A percentile compares a stretch with the other conserved stretches of the same genome.
phyloP scores from a whole-genome alignment of 2,113 vertebrate species.

The Heptranchias perlo region DNA sequence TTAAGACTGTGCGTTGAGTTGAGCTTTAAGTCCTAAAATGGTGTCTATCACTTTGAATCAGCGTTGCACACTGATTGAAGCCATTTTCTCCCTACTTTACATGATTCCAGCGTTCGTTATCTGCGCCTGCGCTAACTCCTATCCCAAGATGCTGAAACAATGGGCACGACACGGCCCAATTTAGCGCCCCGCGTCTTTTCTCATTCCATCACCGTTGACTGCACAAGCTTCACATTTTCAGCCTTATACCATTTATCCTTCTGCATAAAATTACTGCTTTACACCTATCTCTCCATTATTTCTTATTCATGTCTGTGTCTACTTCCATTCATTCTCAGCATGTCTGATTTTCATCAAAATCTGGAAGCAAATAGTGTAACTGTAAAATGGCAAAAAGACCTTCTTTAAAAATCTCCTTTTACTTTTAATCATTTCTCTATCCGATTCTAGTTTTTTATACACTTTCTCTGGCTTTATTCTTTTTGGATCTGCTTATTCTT shows the following conservation, averaged over 20 bases:
- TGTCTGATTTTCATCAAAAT: not conserved
- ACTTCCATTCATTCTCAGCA: not conserved
- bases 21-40: no score
- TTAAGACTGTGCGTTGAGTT: no score
- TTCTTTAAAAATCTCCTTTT: not conserved
- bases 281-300: not conserved
- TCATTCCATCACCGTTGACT: not conserved
- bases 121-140: no score
- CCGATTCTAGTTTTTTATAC: not conserved
- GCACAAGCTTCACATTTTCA: not conserved
- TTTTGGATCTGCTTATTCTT: not conserved
- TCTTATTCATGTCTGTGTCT: not conserved
- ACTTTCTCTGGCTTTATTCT: not conserved
- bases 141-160: no score
- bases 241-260: not conserved
- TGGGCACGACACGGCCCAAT: no score
- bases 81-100: no score
- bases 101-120: no score
- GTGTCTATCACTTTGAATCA: no score
- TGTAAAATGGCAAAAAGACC: not conserved
- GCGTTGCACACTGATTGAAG: no score
- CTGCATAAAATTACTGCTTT: not conserved
- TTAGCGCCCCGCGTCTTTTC: not conserved
- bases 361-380: not conserved
- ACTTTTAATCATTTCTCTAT: not conserved